Evolutionary conservation across 2,888 invertebrate genomes (phyloP), one percentile per base, ranked within the genome.

Genomic region (Catocala fraxini): DNA sequence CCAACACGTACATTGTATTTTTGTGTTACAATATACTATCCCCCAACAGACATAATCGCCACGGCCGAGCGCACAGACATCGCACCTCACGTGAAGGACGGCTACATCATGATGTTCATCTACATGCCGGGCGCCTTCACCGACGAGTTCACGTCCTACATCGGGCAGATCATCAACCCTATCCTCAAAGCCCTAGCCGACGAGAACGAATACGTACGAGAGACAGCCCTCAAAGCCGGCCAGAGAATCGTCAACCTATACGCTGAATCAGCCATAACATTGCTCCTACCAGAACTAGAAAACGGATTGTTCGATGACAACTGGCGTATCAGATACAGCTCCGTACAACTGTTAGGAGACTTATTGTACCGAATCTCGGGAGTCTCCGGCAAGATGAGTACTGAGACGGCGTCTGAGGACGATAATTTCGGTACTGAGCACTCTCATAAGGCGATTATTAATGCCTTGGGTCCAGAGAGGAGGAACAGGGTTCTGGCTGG

Each of bases 31-130:
- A 51, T 45, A 25, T 49, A 0, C 6, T 6, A 39, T 6, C 56
- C 1, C 10, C 6, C 0, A 6, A 13, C 86, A 95, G 98, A 99
- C 86, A 98, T 99, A 70, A 99, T 99, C 73, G 96, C 97, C 56
- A 99, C 99, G 0, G 98, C 99, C 0, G 98, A 98, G 87, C 96
- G 99, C 65, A 96, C 97, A 0, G 98, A 99, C 88, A 98, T 98
- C 79, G 98, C 98, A 6, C 98, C 99, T 0, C 98, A 99, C 90
- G 99, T 99, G 1, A 98, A 99, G 84, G 99, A 99, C 93, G 99
- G 99, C 48, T 99, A 99, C 94, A 99, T 99, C 68, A 99, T 99
- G 98, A 98, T 99, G 98, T 99, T 99, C 90, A 99, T 99, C 84
- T 99, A 99, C 93, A 98, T 99, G 97, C 99, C 99, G 3, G 97